phyloP scores from a whole-genome alignment of 2,888 invertebrate species.

The Philereme transversata region DNA sequence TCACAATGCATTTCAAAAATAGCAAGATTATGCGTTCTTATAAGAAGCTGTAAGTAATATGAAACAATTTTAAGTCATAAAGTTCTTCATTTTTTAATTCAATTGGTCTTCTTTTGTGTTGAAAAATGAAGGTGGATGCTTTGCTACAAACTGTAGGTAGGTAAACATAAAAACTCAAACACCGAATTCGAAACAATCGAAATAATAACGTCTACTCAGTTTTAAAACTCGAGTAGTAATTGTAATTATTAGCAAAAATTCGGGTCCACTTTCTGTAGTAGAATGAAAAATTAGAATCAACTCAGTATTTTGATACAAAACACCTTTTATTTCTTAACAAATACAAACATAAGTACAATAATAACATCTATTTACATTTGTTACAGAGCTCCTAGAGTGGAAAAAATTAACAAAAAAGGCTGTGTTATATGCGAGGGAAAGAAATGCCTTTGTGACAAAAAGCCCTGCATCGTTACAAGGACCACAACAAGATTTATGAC shows the following conservation, averaged over 20 bases:
- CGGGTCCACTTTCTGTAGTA: not conserved
- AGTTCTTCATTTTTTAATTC: too few relatives aligned
- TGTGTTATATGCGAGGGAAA: slow-evolving; percentile 45
- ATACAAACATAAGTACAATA: slow-evolving; percentile 72
- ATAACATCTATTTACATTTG: slow-evolving; percentile 42
- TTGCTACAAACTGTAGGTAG: too few relatives aligned
- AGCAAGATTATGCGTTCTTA: slow-evolving; percentile 24
- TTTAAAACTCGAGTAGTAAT: too few relatives aligned
- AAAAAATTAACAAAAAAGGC: slow-evolving; percentile 34
- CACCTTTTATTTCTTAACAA: slow-evolving; percentile 60
- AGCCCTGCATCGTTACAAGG: slow-evolving; percentile 18
- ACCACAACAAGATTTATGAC: slow-evolving; percentile 61
- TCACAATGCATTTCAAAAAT: slow-evolving; percentile 24
- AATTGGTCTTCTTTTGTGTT: too few relatives aligned
- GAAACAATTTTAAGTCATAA: too few relatives aligned
- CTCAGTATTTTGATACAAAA: slow-evolving; percentile 37
- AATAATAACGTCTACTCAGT: too few relatives aligned
- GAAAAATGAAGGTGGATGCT: too few relatives aligned
- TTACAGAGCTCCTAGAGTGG: slow-evolving; percentile 53
- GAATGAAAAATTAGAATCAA: not conserved
- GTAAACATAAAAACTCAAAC: too few relatives aligned
- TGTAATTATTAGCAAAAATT: too few relatives aligned
- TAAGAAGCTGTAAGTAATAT: slow-evolving; percentile 13
- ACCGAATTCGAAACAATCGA: too few relatives aligned
- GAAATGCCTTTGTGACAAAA: slow-evolving; percentile 42